A percentile compares a stretch with the other conserved stretches of the same genome.
Evolutionary conservation across 2,888 invertebrate genomes (phyloP).

Genomic region (Eucriotettix oculatus): DNA sequence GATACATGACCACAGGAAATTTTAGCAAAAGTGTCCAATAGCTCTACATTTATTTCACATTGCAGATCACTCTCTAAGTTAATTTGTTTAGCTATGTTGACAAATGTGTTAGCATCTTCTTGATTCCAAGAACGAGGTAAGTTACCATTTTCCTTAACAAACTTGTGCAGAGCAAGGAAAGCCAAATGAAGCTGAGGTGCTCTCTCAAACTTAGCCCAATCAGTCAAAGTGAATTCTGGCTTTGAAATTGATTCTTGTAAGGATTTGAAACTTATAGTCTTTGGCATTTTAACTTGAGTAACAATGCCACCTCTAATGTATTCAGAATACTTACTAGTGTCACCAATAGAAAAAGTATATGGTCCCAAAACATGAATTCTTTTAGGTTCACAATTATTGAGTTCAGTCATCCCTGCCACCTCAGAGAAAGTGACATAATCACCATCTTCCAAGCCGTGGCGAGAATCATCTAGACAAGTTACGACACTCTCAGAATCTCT

Average conservation of each 20-base stretch:
- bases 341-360: conserved; percentile 92
- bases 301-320: conserved; percentile 85
- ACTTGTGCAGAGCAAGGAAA: conserved; percentile 66
- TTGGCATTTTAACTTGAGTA: conserved; percentile 92
- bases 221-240: conserved; percentile 74
- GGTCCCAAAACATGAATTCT: conserved; percentile 86
- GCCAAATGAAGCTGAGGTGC: conserved; percentile 78
- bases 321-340: conserved; percentile 59
- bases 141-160: conserved; percentile 36
- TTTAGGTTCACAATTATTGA: conserved; percentile 78
- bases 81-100: conserved; percentile 40
- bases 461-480: conserved; percentile 86
- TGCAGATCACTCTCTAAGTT: conserved; percentile 40
- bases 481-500: conserved; percentile 73
- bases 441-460: conserved; percentile 94
- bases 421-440: conserved; percentile 93
- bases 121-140: conserved; percentile 67
- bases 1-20: conserved; percentile 61
- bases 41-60: conserved; percentile 45
- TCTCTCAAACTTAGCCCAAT: conserved; percentile 88
- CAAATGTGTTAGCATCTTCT: conserved; percentile 50
- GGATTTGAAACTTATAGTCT: conserved; percentile 59
- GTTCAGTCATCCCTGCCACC: conserved; percentile 86
- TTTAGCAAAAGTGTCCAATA: conserved; percentile 64
- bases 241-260: conserved; percentile 55